A percentile compares a stretch with the other conserved stretches of the same genome.
phyloP scores from a whole-genome alignment of 2,113 vertebrate genomes.

The Morone saxatilis region DNA sequence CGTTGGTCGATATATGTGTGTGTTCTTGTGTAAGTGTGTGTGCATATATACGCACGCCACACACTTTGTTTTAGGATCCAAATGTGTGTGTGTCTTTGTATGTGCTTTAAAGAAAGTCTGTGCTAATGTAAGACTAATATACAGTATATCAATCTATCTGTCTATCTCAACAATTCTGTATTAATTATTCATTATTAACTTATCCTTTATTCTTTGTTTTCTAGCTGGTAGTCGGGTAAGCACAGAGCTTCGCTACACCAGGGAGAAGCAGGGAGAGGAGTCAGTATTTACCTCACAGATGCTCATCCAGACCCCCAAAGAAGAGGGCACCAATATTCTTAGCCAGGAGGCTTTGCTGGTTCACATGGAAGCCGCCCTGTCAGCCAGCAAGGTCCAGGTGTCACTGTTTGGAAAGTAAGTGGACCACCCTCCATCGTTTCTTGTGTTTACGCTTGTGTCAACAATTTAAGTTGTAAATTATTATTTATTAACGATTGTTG shows the following conservation, averaged over 20 bases:
- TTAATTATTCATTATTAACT: slow-evolving; percentile 8
- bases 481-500: neutral
- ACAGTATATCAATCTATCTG: slow-evolving; percentile 13
- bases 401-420: slow-evolving; percentile 99
- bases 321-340: slow-evolving; percentile 91
- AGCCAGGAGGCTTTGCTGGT: slow-evolving; percentile 93
- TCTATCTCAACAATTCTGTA: neutral
- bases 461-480: neutral
- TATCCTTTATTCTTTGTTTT: slow-evolving; percentile 35
- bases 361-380: slow-evolving; percentile 94
- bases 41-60: slow-evolving; percentile 34
- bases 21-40: slow-evolving; percentile 62
- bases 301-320: slow-evolving; percentile 96
- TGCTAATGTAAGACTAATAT: neutral
- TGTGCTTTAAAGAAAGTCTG: neutral
- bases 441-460: neutral
- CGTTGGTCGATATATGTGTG: slow-evolving; percentile 78
- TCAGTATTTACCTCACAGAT: slow-evolving; percentile 96
- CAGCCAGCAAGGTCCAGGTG: slow-evolving; percentile 97
- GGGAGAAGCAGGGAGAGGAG: slow-evolving; percentile 97
- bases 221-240: slow-evolving; percentile 95
- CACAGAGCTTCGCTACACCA: slow-evolving; percentile 96
- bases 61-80: slow-evolving; percentile 46
- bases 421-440: neutral
- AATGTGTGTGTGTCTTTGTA: slow-evolving; percentile 5